Base-by-base conservation (phyloP, 2,888 invertebrate species). In the Nasonovia ribisnigri region DNA sequence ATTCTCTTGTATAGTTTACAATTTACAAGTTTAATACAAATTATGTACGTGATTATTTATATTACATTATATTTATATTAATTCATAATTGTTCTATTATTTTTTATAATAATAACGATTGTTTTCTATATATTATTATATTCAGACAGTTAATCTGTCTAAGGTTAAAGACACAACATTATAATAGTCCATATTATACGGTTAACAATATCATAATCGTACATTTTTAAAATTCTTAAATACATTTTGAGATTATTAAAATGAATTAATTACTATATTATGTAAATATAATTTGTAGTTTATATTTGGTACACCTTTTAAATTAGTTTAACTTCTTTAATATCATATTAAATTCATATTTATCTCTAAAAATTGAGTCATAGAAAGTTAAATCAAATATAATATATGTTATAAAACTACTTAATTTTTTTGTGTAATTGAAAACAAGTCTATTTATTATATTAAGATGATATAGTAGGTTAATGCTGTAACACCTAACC, bases 371-470 rank as follows among this genome's bases (percentile, higher is more conserved):
- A 89, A 57, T 89, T 42, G 13, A 54, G 57, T 43, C 57, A 89
- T 43, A 26, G 36, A 90, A 90, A 67, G 36, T 77, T 67, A 11
- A 48, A 77, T 67, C 48, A 60, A 60, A 46, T 67, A 90, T 90
- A 48, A 67, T 90, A 48, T 86, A 77, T 51, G 51, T 91, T 29
- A 51, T 24, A 84, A 36, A 90, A 90, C 42, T 90, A 51, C 36
- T 51, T 84, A 84, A 84, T 20, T 36, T 77, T 84, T 42, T 11
- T 84, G 26, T 42, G 20, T 84, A 91, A 91, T 91, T 42, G 29
- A 91, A 91, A 84, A 51, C 8, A 54, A 84, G 42, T 84, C 42
- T 54, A 42, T 90, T 77, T 90, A 77, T 90, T 90, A 46, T 67
- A 90, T 26, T 88, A 36, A 54, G 29, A 90, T 90, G 20, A 60